Evolutionary conservation across 2,888 invertebrate genomes (phyloP), one percentile per base, ranked within the genome.

Genomic region (Lampropteryx suffumata): DNA sequence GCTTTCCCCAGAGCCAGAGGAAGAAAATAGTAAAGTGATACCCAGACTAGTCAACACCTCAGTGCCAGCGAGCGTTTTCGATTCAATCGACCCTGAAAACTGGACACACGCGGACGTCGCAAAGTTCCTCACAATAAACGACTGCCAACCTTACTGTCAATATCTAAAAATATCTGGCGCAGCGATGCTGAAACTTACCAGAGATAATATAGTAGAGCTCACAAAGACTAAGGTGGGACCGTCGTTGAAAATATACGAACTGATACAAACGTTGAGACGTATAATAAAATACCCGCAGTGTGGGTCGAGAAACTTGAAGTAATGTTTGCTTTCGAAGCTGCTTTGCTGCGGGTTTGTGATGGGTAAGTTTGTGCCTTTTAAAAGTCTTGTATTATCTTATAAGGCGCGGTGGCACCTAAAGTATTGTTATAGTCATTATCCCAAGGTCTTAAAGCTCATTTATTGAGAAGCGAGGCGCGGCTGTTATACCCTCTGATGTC

Each of bases 211-310:
- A 58, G 94, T 98, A 66, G 95, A 95, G 69, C 90, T 97, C 57
- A 94, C 97, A 14, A 95, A 96, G 64, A 97, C 96, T 93, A 98
- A 98, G 92, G 97, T 98, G 51, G 98, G 98, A 1, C 98, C 98
- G 5, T 97, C 98, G 11, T 83, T 98, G 53, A 98, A 98, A 91
- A 97, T 98, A 69, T 96, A 93, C 75, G 97, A 98, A 89, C 92
- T 98, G 61, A 96, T 98, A 73, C 96, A 97, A 73, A 97, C 97
- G 77, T 91, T 98, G 43, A 97, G 97, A 89, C 94, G 94, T 80
- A 96, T 96, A 91, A 94, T 95, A 57, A 94, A 94, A 81, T 94
- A 94, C 56, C 93, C 94, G 58, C 94, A 94, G 74, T 92, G 94
- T 70, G 89, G 87, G 80, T 62, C 81, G 71, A 58, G 82, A 79